Percentiles rank a stretch among this genome's conserved stretches.
Conservation (phyloP, 2,888 invertebrate genomes). For the Petrophora chlorosata region DNA sequence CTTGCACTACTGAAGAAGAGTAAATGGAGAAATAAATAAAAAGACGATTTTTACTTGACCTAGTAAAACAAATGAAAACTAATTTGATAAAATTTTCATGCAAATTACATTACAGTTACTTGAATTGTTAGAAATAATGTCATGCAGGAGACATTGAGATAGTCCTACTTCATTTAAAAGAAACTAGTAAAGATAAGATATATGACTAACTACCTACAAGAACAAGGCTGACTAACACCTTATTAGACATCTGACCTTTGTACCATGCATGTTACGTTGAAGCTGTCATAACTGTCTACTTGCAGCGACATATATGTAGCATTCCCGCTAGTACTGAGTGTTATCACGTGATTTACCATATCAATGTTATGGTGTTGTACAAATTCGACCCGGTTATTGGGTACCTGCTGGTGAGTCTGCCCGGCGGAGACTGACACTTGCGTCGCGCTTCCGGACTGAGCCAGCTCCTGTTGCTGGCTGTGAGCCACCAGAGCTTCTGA, state of each 20-base stretch:
- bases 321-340: slow-evolving; percentile 72
- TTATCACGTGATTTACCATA: slow-evolving; percentile 81
- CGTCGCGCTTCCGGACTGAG: slow-evolving; percentile 41
- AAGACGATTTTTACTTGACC: not conserved
- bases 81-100: not conserved
- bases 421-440: slow-evolving; percentile 69
- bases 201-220: slow-evolving; percentile 5
- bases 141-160: not conserved
- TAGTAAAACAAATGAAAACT: not conserved
- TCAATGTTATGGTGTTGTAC: slow-evolving; percentile 83
- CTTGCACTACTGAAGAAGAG: no score
- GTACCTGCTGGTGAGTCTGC: slow-evolving; percentile 79
- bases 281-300: slow-evolving; percentile 43
- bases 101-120: not conserved
- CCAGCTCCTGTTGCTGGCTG: slow-evolving; percentile 58
- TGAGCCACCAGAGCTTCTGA: slow-evolving; percentile 76
- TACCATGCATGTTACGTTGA: slow-evolving; percentile 39
- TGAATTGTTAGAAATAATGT: slow-evolving; percentile 1
- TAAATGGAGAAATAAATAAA: no score
- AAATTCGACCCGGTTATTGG: slow-evolving; percentile 82
- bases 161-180: no score
- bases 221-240: slow-evolving; percentile 1
- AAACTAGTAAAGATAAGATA: no score
- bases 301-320: slow-evolving; percentile 61
- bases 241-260: slow-evolving; percentile 9